These are phyloP conservation scores for Oryzias curvinotus DNA, from an alignment of 2,113 vertebrate genomes.

Conservation along the genomic window DNA sequence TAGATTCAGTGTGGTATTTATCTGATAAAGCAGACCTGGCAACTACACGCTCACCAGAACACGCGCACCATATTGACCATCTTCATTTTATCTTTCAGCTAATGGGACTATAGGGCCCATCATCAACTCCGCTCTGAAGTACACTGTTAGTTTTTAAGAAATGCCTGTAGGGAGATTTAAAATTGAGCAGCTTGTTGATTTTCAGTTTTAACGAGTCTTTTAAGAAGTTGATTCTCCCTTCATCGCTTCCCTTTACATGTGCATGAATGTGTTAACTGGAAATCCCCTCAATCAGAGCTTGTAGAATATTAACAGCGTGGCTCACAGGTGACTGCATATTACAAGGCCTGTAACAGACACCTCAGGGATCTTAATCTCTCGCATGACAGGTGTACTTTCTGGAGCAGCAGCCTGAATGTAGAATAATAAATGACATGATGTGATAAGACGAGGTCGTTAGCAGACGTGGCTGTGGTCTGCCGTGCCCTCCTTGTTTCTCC, in stretches of 20 bases:
- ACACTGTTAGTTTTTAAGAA: slow-evolving; percentile 26
- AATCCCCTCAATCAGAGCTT: slow-evolving; percentile 57
- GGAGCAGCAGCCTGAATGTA: slow-evolving; percentile 48
- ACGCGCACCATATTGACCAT: slow-evolving; percentile 59
- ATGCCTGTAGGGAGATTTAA: slow-evolving; percentile 60
- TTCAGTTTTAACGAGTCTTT: slow-evolving; percentile 61
- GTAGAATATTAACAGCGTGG: slow-evolving; percentile 37
- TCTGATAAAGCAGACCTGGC: slow-evolving; percentile 57
- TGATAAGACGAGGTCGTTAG: slow-evolving; percentile 69
- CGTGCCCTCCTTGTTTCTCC: slow-evolving; percentile 67
- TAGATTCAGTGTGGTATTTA: slow-evolving; percentile 75
- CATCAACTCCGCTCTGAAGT: slow-evolving; percentile 60
- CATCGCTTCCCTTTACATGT: slow-evolving; percentile 39
- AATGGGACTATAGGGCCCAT: slow-evolving; percentile 69
- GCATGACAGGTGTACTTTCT: slow-evolving; percentile 62
- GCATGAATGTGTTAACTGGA: slow-evolving; percentile 51
- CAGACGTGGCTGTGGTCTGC: slow-evolving; percentile 66
- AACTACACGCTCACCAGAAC: slow-evolving; percentile 51
- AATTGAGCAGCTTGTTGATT: slow-evolving; percentile 71
- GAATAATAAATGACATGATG: slow-evolving; percentile 73
- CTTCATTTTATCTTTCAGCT: slow-evolving; percentile 66
- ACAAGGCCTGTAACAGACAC: slow-evolving; percentile 61
- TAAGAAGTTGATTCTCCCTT: slow-evolving; percentile 47
- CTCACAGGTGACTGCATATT: slow-evolving; percentile 66
- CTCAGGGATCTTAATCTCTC: slow-evolving; percentile 65